A percentile compares a stretch with the other conserved stretches of the same genome.
phyloP scores from a whole-genome alignment of 2,797 vertebrate species.

The Calcarius lapponicus region DNA sequence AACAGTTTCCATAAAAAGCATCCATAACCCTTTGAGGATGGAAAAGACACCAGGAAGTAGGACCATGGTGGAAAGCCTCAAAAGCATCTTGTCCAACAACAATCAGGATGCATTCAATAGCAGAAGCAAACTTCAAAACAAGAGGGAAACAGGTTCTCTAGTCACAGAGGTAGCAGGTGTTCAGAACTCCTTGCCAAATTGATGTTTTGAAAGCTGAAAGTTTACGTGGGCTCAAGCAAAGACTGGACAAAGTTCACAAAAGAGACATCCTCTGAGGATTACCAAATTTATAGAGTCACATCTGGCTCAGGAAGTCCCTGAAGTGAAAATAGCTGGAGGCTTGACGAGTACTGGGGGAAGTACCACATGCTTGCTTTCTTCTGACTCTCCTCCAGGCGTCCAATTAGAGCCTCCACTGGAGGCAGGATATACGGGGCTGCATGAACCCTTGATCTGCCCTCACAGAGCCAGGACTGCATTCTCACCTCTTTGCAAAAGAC shows the following conservation, averaged over 20 bases:
- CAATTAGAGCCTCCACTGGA: background rate
- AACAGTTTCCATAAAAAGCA: background rate
- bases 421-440: background rate
- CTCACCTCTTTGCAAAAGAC: background rate
- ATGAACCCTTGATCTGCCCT: background rate
- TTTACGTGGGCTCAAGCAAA: background rate
- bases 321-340: slow-evolving; percentile 38
- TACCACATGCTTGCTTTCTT: background rate
- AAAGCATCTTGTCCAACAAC: background rate
- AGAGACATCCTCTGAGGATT: slow-evolving; percentile 3
- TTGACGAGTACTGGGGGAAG: background rate
- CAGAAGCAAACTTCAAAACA: background rate
- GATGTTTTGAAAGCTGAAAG: background rate
- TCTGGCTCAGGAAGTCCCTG: slow-evolving; percentile 34
- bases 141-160: background rate
- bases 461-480: background rate
- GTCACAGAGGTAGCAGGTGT: background rate
- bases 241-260: slow-evolving; percentile 12
- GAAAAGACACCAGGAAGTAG: background rate
- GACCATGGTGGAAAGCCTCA: background rate
- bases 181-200: background rate
- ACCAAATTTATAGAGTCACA: slow-evolving; percentile 40
- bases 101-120: background rate
- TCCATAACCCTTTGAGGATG: background rate
- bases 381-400: background rate